A percentile compares a stretch with the other conserved stretches of the same genome.
phyloP scores from a whole-genome alignment of 2,888 invertebrate species.

The Periphyllus acericola region DNA sequence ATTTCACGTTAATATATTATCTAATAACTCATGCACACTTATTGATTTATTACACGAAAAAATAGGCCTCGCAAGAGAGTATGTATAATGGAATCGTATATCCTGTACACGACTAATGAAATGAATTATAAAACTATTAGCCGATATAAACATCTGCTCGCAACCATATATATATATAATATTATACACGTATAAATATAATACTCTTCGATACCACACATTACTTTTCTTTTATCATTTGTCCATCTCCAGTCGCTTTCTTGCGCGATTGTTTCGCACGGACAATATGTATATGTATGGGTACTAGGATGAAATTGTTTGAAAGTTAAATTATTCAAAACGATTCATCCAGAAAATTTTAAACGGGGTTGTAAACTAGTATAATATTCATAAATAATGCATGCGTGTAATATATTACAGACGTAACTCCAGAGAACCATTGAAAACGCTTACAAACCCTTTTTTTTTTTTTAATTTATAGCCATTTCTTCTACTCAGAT shows the following conservation, averaged over 20 bases:
- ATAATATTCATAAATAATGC: constrained; percentile 38
- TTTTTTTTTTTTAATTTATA: constrained; percentile 35
- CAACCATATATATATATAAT: neutral
- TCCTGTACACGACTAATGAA: neutral
- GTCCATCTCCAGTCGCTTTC: constrained; percentile 36
- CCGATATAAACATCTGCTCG: neutral
- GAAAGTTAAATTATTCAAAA: constrained; percentile 38
- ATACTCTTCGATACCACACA: constrained; percentile 15
- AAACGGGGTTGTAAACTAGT: constrained; percentile 47
- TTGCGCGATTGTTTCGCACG: constrained; percentile 18
- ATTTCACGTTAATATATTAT: neutral
- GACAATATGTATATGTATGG: neutral
- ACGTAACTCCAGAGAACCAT: neutral
- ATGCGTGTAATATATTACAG: constrained; percentile 26
- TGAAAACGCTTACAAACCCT: constrained; percentile 11
- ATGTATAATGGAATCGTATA: neutral
- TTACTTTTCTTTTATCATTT: constrained; percentile 35
- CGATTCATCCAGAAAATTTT: constrained; percentile 47
- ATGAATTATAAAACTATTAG: constrained; percentile 7
- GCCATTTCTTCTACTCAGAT: neutral
- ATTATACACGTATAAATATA: neutral
- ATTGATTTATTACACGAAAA: constrained; percentile 16
- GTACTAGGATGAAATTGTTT: constrained; percentile 17
- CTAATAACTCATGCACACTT: neutral
- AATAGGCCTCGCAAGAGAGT: neutral